Evolutionary conservation across 64 coral and sea anemone genomes (phyloP).

Genomic region (Stichodactyla helianthus): DNA sequence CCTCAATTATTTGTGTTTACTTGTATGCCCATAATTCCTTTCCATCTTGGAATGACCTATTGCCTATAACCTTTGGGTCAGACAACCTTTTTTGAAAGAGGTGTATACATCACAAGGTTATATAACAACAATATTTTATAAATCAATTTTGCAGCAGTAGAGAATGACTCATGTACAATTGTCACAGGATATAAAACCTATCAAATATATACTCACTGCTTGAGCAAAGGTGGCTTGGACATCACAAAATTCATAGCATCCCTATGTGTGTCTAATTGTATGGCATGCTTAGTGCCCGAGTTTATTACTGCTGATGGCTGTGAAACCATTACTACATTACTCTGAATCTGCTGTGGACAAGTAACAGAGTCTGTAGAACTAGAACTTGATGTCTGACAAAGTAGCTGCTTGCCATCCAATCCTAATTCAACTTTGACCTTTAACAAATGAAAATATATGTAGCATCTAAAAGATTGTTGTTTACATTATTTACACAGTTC

Average conservation of each 20-base stretch:
- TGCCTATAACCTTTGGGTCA: too few relatives aligned
- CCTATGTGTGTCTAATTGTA: neutral
- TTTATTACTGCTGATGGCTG: neutral
- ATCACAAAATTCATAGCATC: slow-evolving; percentile 15
- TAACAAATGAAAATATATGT: neutral
- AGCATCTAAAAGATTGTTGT: neutral
- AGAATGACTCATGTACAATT: too few relatives aligned
- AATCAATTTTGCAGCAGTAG: too few relatives aligned
- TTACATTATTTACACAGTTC: too few relatives aligned
- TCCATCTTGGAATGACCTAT: too few relatives aligned
- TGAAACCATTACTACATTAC: neutral
- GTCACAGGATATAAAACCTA: too few relatives aligned
- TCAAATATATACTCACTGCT: neutral
- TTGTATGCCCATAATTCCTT: too few relatives aligned
- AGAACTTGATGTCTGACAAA: neutral
- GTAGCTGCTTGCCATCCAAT: slow-evolving; percentile 55
- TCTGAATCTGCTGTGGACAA: neutral
- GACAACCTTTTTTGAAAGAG: too few relatives aligned
- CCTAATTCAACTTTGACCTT: slow-evolving; percentile 59
- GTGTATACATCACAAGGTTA: too few relatives aligned
- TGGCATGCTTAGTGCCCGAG: neutral
- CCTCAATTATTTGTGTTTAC: too few relatives aligned
- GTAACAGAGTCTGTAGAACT: neutral
- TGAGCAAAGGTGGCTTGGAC: neutral
- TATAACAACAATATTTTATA: too few relatives aligned